These are phyloP conservation scores for Crotalus horridus DNA, from an alignment of 2,113 vertebrate genomes.

Conservation along the genomic window DNA sequence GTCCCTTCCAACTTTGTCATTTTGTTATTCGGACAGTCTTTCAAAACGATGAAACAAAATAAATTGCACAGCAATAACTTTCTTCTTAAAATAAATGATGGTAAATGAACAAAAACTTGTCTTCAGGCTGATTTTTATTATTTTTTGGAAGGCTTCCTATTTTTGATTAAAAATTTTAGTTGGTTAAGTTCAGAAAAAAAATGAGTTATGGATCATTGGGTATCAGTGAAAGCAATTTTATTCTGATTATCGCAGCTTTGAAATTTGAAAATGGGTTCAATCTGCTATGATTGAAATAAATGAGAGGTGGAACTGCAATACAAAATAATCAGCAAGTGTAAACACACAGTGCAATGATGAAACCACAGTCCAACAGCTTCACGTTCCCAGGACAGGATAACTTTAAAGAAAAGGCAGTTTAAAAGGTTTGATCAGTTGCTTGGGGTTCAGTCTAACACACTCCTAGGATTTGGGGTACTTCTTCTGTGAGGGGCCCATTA, in stretches of 20 bases:
- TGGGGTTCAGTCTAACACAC: neutral
- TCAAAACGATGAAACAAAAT: constrained; percentile 26
- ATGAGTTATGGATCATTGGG: constrained; percentile 36
- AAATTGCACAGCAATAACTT: constrained; percentile 10
- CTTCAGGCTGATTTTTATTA: constrained; percentile 20
- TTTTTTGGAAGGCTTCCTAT: constrained; percentile 8
- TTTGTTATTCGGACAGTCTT: constrained; percentile 1
- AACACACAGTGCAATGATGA: neutral
- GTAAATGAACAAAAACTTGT: constrained; percentile 31
- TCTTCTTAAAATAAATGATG: constrained; percentile 25
- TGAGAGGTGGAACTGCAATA: neutral
- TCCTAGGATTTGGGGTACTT: neutral
- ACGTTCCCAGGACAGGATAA: neutral
- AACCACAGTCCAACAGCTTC: neutral
- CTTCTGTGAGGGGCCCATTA: neutral
- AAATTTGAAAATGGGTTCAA: constrained; percentile 29
- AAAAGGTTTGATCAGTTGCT: neutral
- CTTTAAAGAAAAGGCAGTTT: neutral
- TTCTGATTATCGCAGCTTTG: constrained; percentile 36
- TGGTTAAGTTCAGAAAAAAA: constrained; percentile 38
- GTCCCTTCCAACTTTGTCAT: neutral
- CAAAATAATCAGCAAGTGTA: neutral
- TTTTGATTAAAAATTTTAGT: constrained; percentile 39
- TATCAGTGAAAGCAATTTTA: constrained; percentile 42
- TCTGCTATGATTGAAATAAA: constrained; percentile 23